These are phyloP conservation scores for Oikopleura vanhoeffeni DNA, from an alignment of 23 tunicate genomes.

Conservation along the genomic window DNA sequence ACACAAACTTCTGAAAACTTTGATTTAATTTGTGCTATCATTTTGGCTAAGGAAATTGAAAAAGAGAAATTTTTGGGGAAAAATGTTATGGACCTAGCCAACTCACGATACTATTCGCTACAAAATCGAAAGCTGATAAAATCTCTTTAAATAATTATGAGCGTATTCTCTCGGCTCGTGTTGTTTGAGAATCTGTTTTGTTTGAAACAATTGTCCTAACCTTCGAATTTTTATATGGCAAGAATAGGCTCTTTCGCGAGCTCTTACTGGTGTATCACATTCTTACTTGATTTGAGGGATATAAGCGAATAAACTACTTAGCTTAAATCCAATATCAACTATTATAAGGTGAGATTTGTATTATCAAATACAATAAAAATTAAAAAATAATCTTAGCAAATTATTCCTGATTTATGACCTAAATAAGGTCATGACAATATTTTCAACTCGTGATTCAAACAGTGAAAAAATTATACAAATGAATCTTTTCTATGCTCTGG, in stretches of 20 bases:
- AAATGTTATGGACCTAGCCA: neutral
- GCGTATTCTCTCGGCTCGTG: neutral
- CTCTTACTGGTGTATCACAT: neutral
- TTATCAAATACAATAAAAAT: no score
- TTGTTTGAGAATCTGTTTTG: neutral
- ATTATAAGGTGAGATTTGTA: neutral
- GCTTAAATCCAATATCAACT: neutral
- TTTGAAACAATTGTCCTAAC: neutral
- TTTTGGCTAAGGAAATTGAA: neutral
- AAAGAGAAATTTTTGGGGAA: no score
- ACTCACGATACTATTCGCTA: neutral
- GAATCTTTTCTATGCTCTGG: neutral
- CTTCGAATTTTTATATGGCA: neutral
- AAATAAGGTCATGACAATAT: no score
- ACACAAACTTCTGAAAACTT: neutral
- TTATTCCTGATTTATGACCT: no score
- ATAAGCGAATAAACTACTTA: neutral
- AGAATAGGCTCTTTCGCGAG: neutral
- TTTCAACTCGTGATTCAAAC: no score
- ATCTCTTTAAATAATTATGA: no score
- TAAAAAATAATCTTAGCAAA: no score
- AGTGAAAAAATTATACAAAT: no score
- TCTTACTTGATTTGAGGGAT: neutral
- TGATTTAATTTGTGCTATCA: neutral
- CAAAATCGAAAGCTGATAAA: no score